Evolutionary conservation across 2,888 invertebrate genomes (phyloP).

Genomic region (Stegophylla sp.): DNA sequence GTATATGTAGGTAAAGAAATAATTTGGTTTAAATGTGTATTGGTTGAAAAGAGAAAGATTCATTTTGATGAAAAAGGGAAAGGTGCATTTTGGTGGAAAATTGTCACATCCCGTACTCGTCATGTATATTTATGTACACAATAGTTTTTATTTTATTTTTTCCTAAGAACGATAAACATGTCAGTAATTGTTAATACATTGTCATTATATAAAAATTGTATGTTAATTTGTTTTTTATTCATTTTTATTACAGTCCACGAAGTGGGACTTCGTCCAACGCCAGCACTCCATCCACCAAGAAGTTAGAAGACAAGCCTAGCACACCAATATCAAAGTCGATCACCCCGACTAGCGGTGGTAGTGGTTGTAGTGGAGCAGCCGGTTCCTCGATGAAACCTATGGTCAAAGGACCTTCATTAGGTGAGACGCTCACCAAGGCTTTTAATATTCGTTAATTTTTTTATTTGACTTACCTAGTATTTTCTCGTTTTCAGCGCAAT

Average conservation of each 20-base stretch:
- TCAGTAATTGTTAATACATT: no score
- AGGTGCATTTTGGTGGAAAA: no score
- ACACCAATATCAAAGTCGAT: conserved; percentile 91
- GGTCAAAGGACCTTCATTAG: conserved; percentile 67
- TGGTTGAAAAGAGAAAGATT: no score
- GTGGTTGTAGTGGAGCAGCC: conserved; percentile 68
- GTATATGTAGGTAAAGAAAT: no score
- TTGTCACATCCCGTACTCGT: no score
- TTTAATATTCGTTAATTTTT: background rate
- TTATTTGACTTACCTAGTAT: background rate
- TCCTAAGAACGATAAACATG: no score
- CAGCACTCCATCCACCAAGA: conserved; percentile 87
- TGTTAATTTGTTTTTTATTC: background rate
- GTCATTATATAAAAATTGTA: no score
- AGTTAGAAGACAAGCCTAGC: conserved; percentile 85
- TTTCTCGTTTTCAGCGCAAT: conserved; percentile 65
- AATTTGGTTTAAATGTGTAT: no score
- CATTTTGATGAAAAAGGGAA: no score
- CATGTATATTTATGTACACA: no score
- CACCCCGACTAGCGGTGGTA: conserved; percentile 76
- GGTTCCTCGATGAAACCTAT: conserved; percentile 68
- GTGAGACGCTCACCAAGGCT: conserved; percentile 60
- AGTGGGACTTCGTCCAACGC: conserved; percentile 89
- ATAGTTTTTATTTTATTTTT: no score
- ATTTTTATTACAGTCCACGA: conserved; percentile 66